Percentiles rank a stretch among this genome's conserved stretches.
phyloP scores from a whole-genome alignment of 2,797 vertebrate species.

The Australoheros facetus region DNA sequence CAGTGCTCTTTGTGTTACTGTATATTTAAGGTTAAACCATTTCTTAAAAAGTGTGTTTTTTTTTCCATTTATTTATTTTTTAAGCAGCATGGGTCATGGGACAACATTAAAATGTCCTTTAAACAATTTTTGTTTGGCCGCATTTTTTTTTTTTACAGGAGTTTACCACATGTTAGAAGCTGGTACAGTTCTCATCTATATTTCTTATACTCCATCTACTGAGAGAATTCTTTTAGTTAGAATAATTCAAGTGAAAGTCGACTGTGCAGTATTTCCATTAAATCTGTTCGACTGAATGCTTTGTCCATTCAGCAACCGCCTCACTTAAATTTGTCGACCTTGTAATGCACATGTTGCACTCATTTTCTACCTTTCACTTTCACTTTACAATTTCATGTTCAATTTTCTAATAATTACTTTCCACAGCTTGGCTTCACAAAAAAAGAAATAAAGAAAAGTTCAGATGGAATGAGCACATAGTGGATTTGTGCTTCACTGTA shows the following conservation, averaged over 20 bases:
- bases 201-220: background rate
- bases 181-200: background rate
- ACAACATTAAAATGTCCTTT: slow-evolving; percentile 9
- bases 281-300: slow-evolving; percentile 1
- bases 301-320: background rate
- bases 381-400: slow-evolving; percentile 43
- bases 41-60: background rate
- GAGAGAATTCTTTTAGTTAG: background rate
- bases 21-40: background rate
- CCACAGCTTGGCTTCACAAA: background rate
- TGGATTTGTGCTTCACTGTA: slow-evolving; percentile 9
- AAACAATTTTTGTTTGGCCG: background rate
- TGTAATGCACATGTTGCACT: slow-evolving; percentile 5
- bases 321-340: slow-evolving; percentile 45
- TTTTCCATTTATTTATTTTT: slow-evolving; percentile 7
- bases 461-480: background rate
- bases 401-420: slow-evolving; percentile 24
- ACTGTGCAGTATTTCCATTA: slow-evolving; percentile 25
- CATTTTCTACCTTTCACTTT: slow-evolving; percentile 53
- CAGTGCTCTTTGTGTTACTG: background rate
- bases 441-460: background rate
- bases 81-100: background rate
- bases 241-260: slow-evolving; percentile 21
- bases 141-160: slow-evolving; percentile 14
- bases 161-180: background rate